Evolutionary conservation across 1,140 invertebrate genomes (phyloP).

Genomic region (Ctenoplectra terminalis): DNA sequence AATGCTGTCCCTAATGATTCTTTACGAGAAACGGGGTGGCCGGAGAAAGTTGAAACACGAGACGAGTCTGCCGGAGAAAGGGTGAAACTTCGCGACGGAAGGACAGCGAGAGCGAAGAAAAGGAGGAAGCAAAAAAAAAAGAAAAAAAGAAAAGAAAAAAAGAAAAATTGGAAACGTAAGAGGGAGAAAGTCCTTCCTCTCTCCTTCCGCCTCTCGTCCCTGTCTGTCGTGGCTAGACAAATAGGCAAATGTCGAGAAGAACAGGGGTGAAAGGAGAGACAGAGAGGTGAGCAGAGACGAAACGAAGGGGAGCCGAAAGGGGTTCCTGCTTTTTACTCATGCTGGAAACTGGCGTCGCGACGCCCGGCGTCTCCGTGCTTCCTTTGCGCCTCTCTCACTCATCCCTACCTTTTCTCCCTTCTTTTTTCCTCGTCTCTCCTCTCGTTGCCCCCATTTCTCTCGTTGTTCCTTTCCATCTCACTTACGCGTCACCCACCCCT

Average conservation of each 20-base stretch:
- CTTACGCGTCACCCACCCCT: neutral
- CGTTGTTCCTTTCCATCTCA: constrained; percentile 14
- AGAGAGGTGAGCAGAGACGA: constrained; percentile 12
- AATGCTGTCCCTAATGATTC: constrained; percentile 51
- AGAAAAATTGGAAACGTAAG: neutral
- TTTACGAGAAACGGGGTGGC: constrained; percentile 8
- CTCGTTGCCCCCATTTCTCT: constrained; percentile 34
- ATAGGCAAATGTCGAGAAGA: constrained; percentile 53
- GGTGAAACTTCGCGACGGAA: neutral
- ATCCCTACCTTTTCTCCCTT: neutral
- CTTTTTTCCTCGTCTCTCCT: neutral
- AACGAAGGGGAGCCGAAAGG: constrained; percentile 7
- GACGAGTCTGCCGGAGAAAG: too few species aligned
- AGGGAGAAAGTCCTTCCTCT: constrained; percentile 30
- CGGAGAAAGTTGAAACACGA: constrained; percentile 35
- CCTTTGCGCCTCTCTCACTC: neutral
- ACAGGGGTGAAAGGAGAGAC: neutral
- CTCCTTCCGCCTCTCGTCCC: neutral
- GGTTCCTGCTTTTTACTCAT: constrained; percentile 25
- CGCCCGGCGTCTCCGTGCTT: constrained; percentile 33
- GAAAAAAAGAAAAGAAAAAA: neutral
- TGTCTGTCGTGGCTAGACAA: constrained; percentile 52
- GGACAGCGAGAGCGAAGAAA: neutral
- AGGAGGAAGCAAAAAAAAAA: neutral
- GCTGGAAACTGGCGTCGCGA: constrained; percentile 40